A percentile compares a stretch with the other conserved stretches of the same genome.
These are phyloP conservation scores for Anguilla rostrata DNA, from an alignment of 2,113 vertebrate species.

Conservation along the genomic window DNA sequence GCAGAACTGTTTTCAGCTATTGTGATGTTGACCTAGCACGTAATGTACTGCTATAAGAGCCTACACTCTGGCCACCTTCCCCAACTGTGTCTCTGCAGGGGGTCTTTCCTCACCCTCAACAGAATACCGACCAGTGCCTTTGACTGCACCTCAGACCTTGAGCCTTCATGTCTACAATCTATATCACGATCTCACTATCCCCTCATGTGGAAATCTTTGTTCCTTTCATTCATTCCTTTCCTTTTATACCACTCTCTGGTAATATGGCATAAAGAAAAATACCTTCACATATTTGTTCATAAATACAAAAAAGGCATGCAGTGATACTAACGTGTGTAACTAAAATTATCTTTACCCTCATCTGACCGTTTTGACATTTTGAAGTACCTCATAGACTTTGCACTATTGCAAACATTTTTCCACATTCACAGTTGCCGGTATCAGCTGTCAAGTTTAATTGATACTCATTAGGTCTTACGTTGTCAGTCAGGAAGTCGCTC, in stretches of 20 bases:
- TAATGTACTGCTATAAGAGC: conserved; percentile 19
- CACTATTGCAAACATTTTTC: conserved; percentile 22
- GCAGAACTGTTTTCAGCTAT: neutral
- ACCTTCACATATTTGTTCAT: neutral
- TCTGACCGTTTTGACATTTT: conserved; percentile 21
- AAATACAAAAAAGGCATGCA: neutral
- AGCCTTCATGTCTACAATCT: conserved; percentile 57
- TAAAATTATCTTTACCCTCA: conserved; percentile 13
- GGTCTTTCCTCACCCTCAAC: conserved; percentile 69
- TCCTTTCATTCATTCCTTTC: neutral
- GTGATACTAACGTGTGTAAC: neutral
- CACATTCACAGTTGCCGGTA: conserved; percentile 31
- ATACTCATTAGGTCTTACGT: conserved; percentile 41
- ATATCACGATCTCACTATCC: conserved; percentile 46
- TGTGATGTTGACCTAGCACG: conserved; percentile 40
- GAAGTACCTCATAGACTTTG: conserved; percentile 33
- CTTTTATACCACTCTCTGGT: neutral
- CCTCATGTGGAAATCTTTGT: conserved; percentile 8
- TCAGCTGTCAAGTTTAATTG: conserved; percentile 40
- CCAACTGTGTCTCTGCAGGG: conserved; percentile 39
- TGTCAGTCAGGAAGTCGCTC: conserved; percentile 43
- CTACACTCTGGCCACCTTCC: conserved; percentile 53
- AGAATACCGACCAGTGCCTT: conserved; percentile 60
- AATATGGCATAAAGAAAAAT: neutral
- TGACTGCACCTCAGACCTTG: conserved; percentile 51